Percentiles rank a stretch among this genome's conserved stretches.
Conservation (phyloP, 2,888 invertebrate genomes). For the Ptycholaimellus sp. region DNA sequence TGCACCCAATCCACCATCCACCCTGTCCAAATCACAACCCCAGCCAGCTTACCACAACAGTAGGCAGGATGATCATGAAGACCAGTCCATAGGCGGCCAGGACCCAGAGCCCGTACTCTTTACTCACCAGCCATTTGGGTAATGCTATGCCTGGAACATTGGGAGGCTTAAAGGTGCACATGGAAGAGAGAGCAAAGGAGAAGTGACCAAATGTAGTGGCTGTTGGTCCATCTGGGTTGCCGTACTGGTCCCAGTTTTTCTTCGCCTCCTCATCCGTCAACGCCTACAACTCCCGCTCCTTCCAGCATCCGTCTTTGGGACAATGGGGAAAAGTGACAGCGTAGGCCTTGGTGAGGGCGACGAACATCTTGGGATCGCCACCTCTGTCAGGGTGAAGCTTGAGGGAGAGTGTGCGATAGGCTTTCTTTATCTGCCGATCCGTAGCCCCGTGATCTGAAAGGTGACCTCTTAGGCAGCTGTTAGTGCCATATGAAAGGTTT, state of each 20-base stretch:
- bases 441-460: constrained; percentile 43
- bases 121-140: constrained; percentile 98
- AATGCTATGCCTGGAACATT: constrained; percentile 55
- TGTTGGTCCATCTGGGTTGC: constrained; percentile 97
- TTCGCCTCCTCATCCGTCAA: constrained; percentile 88
- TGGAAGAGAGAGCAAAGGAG: background rate
- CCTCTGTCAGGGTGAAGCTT: constrained; percentile 60
- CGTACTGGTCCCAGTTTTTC: constrained; percentile 94
- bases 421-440: constrained; percentile 68
- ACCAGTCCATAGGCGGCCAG: constrained; percentile 75
- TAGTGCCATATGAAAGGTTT: no score
- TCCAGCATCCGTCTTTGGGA: background rate
- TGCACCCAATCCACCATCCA: constrained; percentile 12
- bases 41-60: constrained; percentile 36
- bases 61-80: constrained; percentile 73
- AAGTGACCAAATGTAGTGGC: constrained; percentile 11
- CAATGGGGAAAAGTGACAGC: constrained; percentile 8
- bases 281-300: constrained; percentile 32
- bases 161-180: background rate
- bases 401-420: constrained; percentile 72
- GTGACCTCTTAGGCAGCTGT: no score
- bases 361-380: constrained; percentile 85
- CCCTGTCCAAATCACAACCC: background rate
- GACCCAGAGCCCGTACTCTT: constrained; percentile 90
- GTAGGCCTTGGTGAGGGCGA: constrained; percentile 76